These are phyloP conservation scores for Campylomormyrus numenius DNA, from an alignment of 2,113 vertebrate genomes.

Conservation along the genomic window DNA sequence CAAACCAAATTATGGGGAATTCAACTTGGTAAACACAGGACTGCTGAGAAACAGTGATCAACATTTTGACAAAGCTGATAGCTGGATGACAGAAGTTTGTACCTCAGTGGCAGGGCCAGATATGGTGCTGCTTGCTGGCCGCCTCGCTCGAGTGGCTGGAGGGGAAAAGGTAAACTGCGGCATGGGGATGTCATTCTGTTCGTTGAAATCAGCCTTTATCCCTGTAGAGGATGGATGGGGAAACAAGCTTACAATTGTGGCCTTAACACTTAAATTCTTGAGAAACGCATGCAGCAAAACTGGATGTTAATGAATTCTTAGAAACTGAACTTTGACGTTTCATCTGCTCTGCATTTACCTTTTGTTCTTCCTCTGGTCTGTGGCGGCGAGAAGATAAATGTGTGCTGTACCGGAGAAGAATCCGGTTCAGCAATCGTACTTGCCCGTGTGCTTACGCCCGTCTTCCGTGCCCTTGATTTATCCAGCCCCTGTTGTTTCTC, in stretches of 20 bases:
- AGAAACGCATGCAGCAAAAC: neutral
- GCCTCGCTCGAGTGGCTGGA: conserved; percentile 60
- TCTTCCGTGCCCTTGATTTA: neutral
- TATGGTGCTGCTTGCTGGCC: conserved; percentile 36
- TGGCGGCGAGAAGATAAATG: conserved; percentile 68
- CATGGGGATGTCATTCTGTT: conserved; percentile 35
- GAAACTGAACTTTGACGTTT: neutral
- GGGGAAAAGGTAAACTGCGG: conserved; percentile 65
- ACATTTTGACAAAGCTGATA: neutral
- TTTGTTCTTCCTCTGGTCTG: conserved; percentile 60
- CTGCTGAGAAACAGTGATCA: neutral
- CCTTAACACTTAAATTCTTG: neutral
- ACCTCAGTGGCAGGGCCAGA: conserved; percentile 49
- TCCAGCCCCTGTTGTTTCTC: neutral
- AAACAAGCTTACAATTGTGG: neutral
- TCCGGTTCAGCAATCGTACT: conserved; percentile 38
- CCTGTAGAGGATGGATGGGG: conserved; percentile 34
- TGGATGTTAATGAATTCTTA: neutral
- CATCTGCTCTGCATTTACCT: conserved; percentile 56
- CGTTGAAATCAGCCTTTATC: conserved; percentile 45
- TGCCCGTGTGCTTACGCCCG: conserved; percentile 40
- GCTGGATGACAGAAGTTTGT: conserved; percentile 21
- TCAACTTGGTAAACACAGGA: neutral
- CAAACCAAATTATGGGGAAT: neutral
- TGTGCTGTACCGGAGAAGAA: conserved; percentile 40